Base-by-base conservation (phyloP, 2,113 vertebrate species). In the Uria aalge region DNA sequence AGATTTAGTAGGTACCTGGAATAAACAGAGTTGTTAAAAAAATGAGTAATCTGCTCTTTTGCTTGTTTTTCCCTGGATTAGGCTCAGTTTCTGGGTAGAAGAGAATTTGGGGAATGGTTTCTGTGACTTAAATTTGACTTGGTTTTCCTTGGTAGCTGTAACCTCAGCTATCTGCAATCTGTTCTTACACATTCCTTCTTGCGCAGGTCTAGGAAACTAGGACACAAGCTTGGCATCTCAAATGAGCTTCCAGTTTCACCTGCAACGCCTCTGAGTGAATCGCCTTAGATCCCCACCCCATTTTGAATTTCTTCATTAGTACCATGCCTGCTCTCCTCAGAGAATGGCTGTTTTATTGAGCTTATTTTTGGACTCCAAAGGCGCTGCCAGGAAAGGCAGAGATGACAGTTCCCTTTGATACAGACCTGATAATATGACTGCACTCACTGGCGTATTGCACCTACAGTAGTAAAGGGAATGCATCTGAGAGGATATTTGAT, bases 341-440 rank as follows among this genome's bases (percentile, higher is more conserved):
- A 84, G 69, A 78, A 59, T 13, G 68, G 15, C 27, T 92, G 62
- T 63, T 96, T 87, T 67, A 66, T 12, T 81, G 72, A 84, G 66
- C 48, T 89, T 81, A 45, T 79, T 96, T 94, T 87, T 47, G 50
- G 66, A 73, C 67, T 89, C 69, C 69, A 89, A 95, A 94, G 53
- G 43, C 8, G 1, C 59, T 71, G 60, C 59, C 36, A 86, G 68
- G 40, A 91, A 81, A 63, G 56, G 62, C 81, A 83, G 74, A 56
- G 57, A 56, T 52, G 62, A 64, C 48, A 87, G 77, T 15, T 92
- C 27, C 45, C 69, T 82, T 91, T 95, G 76, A 89, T 90, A 53
- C 69, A 85, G 40, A 76, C 26, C 3, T 7, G 57, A 45, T 78
- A 67, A 84, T 62, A 19, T 0, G 1, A 22, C 62, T 66, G 84